Conservation (phyloP, 2,888 invertebrate genomes). For the Glomeris marginata region DNA sequence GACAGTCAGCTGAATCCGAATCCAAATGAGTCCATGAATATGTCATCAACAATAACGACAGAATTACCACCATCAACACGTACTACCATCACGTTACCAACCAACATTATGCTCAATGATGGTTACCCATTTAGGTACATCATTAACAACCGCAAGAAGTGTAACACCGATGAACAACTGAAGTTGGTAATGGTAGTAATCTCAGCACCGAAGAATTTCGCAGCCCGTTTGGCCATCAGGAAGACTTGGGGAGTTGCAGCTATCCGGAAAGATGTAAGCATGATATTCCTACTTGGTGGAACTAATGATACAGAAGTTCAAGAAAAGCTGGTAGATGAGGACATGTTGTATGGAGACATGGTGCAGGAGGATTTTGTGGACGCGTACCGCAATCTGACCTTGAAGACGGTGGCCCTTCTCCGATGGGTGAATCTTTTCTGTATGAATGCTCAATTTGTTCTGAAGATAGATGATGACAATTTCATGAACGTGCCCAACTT, state of each 20-base stretch:
- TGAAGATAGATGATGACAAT: conserved; percentile 23
- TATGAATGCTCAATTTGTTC: conserved; percentile 17
- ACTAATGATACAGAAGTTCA: conserved; percentile 11
- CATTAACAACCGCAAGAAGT: conserved; percentile 2
- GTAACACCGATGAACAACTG: not conserved
- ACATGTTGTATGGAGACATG: conserved; percentile 17
- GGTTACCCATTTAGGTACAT: no score
- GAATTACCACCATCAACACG: no score
- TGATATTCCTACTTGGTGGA: conserved; percentile 16
- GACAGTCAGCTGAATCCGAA: no score
- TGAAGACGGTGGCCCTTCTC: conserved; percentile 20
- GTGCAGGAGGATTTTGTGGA: conserved; percentile 20
- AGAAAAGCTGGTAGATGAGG: conserved; percentile 15
- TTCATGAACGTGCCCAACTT: conserved; percentile 20
- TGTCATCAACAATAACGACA: no score
- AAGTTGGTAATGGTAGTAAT: conserved; percentile 6
- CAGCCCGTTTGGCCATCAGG: conserved; percentile 20
- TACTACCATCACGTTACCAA: no score
- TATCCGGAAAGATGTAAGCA: conserved; percentile 3
- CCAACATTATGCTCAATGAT: no score
- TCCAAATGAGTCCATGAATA: no score
- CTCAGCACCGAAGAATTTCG: conserved; percentile 9
- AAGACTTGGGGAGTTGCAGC: conserved; percentile 22
- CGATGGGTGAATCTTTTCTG: conserved; percentile 19
- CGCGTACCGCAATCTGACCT: conserved; percentile 20